Percentiles rank a stretch among this genome's conserved stretches.
Conservation (phyloP, 2,888 invertebrate genomes). For the Ochropleura leucogaster region DNA sequence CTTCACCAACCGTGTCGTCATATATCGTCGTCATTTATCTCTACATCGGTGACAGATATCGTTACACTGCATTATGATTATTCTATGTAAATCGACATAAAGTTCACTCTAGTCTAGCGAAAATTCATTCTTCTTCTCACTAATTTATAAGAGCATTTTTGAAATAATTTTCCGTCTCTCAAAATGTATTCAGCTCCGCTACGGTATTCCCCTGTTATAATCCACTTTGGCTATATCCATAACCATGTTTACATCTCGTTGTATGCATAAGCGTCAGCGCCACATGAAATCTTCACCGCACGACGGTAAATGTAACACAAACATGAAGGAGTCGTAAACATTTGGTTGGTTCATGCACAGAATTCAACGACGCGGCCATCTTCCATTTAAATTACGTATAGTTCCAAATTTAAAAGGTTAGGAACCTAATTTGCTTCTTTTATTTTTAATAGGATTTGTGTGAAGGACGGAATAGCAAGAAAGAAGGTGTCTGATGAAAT, state of each 20-base stretch:
- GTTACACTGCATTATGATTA: background rate
- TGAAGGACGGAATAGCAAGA: no score
- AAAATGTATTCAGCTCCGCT: background rate
- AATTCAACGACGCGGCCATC: conserved; percentile 3
- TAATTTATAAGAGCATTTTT: background rate
- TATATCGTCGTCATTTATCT: no score
- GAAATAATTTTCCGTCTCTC: conserved; percentile 1
- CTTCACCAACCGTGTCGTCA: no score
- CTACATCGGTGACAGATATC: no score
- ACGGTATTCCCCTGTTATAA: background rate
- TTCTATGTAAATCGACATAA: background rate
- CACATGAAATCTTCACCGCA: conserved; percentile 22
- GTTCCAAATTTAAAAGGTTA: background rate
- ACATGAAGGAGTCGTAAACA: conserved; percentile 26
- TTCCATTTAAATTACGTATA: background rate
- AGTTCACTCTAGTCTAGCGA: background rate
- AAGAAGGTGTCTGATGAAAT: no score
- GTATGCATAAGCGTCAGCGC: conserved; percentile 25
- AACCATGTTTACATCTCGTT: conserved; percentile 40
- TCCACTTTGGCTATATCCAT: conserved; percentile 15
- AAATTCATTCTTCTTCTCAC: background rate
- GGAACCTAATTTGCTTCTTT: no score
- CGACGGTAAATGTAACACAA: conserved; percentile 24
- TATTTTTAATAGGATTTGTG: no score
- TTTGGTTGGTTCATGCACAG: background rate